Evolutionary conservation across 2,888 invertebrate species (phyloP).

Genomic region (Trissolcus japonicus): DNA sequence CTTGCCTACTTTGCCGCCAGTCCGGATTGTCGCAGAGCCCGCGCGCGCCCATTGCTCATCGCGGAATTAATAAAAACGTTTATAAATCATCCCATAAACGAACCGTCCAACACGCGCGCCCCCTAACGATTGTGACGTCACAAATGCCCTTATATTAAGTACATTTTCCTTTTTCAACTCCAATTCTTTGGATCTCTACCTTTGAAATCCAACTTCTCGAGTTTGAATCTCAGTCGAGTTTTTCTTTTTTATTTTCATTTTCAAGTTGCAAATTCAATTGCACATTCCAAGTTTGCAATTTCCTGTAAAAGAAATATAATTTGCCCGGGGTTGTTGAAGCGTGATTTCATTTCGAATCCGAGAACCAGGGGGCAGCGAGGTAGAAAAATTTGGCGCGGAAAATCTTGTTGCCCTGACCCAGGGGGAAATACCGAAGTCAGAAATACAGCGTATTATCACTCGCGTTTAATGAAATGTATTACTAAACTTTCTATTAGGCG

Average conservation of each 20-base stretch:
- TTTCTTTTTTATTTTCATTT: too few relatives aligned
- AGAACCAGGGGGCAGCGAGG: not conserved
- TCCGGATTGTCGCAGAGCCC: conserved; percentile 29
- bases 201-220: too few relatives aligned
- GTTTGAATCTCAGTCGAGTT: too few relatives aligned
- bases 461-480: conserved; percentile 56
- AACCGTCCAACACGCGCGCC: conserved; percentile 16
- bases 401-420: conserved; percentile 18
- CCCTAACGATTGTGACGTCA: conserved; percentile 6
- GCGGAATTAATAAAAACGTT: conserved; percentile 41
- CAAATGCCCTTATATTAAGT: not conserved
- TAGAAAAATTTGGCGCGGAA: conserved; percentile 15
- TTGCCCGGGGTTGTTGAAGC: conserved; percentile 1
- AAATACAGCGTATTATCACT: conserved; percentile 29
- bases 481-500: conserved; percentile 57
- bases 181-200: not conserved
- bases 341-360: not conserved
- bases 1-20: conserved; percentile 51
- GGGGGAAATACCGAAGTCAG: conserved; percentile 18
- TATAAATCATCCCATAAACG: conserved; percentile 36
- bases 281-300: too few relatives aligned
- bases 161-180: not conserved
- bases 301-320: too few relatives aligned
- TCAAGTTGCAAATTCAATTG: too few relatives aligned
- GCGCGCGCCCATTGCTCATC: conserved; percentile 21